Evolutionary conservation across 1,140 invertebrate genomes (phyloP).

Genomic region (Drosophila gunungcola): DNA sequence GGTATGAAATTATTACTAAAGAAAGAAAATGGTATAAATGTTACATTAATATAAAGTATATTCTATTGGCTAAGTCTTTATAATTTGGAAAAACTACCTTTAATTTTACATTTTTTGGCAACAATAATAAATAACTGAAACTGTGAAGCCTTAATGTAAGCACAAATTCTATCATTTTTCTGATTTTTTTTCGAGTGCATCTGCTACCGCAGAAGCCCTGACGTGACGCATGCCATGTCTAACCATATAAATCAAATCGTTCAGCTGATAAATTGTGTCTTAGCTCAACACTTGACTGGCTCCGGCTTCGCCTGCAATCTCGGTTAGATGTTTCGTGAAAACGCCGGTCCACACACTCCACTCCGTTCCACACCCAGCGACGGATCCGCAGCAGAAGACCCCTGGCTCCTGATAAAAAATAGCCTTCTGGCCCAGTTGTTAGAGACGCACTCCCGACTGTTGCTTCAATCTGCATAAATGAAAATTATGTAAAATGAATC

Average conservation of each 20-base stretch:
- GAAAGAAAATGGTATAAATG: no score
- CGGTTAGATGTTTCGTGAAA: slow-evolving; percentile 29
- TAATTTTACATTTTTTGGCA: no score
- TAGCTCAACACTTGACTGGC: slow-evolving; percentile 76
- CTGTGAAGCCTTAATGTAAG: no score
- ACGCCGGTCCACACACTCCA: slow-evolving; percentile 20
- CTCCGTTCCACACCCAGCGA: slow-evolving; percentile 7
- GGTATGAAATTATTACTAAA: no score
- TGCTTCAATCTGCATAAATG: slow-evolving; percentile 68
- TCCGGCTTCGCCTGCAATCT: slow-evolving; percentile 38
- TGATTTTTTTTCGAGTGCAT: slow-evolving; percentile 9
- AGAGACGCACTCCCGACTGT: slow-evolving; percentile 34
- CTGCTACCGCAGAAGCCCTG: slow-evolving; percentile 31
- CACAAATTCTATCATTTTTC: no score
- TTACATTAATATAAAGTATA: no score
- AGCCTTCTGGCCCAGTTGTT: slow-evolving; percentile 33
- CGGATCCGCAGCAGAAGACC: slow-evolving; percentile 1
- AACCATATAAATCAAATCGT: slow-evolving; percentile 81
- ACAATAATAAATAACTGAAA: no score
- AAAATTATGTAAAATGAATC: slow-evolving; percentile 54
- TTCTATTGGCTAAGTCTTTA: no score
- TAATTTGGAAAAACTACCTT: no score
- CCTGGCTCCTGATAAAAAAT: slow-evolving; percentile 11
- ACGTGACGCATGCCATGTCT: slow-evolving; percentile 74
- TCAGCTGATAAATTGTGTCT: slow-evolving; percentile 80